Percentiles rank a stretch among this genome's conserved stretches.
Evolutionary conservation across 2,888 invertebrate genomes (phyloP).

Genomic region (Metalampra italica): DNA sequence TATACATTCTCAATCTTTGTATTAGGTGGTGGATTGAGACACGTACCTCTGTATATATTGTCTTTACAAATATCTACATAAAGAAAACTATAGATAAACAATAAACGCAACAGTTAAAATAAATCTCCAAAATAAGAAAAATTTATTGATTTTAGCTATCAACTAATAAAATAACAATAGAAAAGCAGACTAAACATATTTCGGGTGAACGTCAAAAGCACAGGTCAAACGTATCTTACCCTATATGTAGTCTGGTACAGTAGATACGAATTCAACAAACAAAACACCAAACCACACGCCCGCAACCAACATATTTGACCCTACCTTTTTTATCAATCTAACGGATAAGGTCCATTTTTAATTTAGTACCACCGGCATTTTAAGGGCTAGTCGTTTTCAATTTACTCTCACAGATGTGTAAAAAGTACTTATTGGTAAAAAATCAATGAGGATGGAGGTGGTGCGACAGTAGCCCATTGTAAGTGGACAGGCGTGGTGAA

Average conservation of each 20-base stretch:
- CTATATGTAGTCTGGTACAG: too few relatives aligned
- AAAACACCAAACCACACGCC: constrained; percentile 2
- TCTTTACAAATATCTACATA: too few relatives aligned
- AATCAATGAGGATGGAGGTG: constrained; percentile 69
- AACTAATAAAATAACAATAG: too few relatives aligned
- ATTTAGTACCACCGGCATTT: constrained; percentile 41
- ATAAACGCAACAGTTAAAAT: too few relatives aligned
- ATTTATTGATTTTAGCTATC: too few relatives aligned
- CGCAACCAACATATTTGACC: constrained; percentile 26
- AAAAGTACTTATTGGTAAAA: constrained; percentile 49
- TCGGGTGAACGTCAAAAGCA: too few relatives aligned
- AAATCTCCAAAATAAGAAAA: too few relatives aligned
- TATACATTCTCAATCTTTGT: constrained; percentile 29
- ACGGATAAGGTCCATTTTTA: constrained; percentile 33
- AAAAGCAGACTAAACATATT: too few relatives aligned
- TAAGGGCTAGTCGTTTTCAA: constrained; percentile 63
- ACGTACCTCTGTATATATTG: too few relatives aligned
- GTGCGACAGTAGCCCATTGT: constrained; percentile 68
- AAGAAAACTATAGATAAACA: too few relatives aligned
- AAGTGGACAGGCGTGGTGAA: constrained; percentile 62
- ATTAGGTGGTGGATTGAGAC: too few relatives aligned
- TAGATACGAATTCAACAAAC: background rate
- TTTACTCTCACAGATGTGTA: constrained; percentile 45
- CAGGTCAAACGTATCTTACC: too few relatives aligned
- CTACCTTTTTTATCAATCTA: constrained; percentile 28